These are phyloP conservation scores for Macaca mulatta DNA, from an alignment of 2,113 vertebrate species.

Conservation along the genomic window DNA sequence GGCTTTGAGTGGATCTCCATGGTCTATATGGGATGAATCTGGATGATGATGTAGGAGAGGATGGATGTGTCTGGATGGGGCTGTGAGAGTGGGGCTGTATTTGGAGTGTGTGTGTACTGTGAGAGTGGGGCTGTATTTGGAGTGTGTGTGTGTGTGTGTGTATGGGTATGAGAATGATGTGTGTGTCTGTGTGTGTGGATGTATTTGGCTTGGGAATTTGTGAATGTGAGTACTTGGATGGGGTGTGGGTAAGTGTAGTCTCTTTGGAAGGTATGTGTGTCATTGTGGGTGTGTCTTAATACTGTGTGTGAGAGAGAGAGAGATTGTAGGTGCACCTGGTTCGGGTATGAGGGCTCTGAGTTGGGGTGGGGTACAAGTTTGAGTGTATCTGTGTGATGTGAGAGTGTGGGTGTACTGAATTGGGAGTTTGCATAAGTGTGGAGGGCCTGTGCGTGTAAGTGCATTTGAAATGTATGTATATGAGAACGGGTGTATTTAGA, in stretches of 20 bases:
- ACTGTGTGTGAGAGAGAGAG: neutral
- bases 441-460: neutral
- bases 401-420: slow-evolving; percentile 20
- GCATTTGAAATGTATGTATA: slow-evolving; percentile 29
- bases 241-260: slow-evolving; percentile 6
- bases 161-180: neutral
- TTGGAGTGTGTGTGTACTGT: neutral
- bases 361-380: neutral
- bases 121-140: neutral
- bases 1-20: neutral
- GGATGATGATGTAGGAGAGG: neutral
- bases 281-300: neutral
- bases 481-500: slow-evolving; percentile 10
- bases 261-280: slow-evolving; percentile 19
- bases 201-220: slow-evolving; percentile 19
- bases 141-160: neutral
- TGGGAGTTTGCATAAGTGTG: slow-evolving; percentile 25
- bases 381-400: neutral
- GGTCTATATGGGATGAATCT: neutral
- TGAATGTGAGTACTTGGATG: slow-evolving; percentile 26
- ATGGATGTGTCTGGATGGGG: neutral
- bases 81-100: neutral
- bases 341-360: slow-evolving; percentile 5
- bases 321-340: neutral
- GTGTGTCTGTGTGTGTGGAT: neutral